These are phyloP conservation scores for Salpingus planirostris DNA, from an alignment of 2,888 invertebrate species.

Conservation along the genomic window DNA sequence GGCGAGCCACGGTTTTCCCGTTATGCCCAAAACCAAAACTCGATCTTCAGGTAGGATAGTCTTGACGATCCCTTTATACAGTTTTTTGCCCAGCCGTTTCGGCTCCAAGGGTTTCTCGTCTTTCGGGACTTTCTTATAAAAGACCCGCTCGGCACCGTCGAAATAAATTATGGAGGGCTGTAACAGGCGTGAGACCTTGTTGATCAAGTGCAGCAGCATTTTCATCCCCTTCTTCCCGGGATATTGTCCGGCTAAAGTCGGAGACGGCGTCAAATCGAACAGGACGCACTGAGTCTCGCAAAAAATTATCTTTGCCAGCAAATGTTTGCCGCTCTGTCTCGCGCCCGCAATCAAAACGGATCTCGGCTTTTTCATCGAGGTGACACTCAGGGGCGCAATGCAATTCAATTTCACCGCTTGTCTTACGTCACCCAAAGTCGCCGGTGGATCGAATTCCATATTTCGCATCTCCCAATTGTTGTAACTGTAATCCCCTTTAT, in stretches of 20 bases:
- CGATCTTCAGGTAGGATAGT: constrained; percentile 56
- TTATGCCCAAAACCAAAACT: constrained; percentile 60
- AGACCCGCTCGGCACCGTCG: constrained; percentile 58
- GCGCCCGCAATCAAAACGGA: constrained; percentile 65
- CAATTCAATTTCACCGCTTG: constrained; percentile 54
- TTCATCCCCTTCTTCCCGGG: constrained; percentile 57
- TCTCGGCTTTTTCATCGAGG: constrained; percentile 41
- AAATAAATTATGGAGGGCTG: constrained; percentile 69
- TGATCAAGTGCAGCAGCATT: constrained; percentile 56
- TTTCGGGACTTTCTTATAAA: constrained; percentile 57
- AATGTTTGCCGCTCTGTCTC: constrained; percentile 58
- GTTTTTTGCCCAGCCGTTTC: constrained; percentile 56
- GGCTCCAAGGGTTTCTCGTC: constrained; percentile 58
- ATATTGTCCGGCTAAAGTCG: constrained; percentile 59
- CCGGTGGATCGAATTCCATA: constrained; percentile 40
- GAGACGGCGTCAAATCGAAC: constrained; percentile 67
- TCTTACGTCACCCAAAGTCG: constrained; percentile 52
- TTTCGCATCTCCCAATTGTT: constrained; percentile 30
- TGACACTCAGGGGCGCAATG: constrained; percentile 47
- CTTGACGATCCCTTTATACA: constrained; percentile 62
- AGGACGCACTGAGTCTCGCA: constrained; percentile 65
- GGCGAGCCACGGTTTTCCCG: constrained; percentile 58
- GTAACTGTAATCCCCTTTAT: constrained; percentile 60
- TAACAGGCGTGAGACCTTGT: constrained; percentile 55
- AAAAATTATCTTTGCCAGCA: constrained; percentile 64